Conservation (phyloP, 2,113 vertebrate genomes). For the Nanorana parkeri region DNA sequence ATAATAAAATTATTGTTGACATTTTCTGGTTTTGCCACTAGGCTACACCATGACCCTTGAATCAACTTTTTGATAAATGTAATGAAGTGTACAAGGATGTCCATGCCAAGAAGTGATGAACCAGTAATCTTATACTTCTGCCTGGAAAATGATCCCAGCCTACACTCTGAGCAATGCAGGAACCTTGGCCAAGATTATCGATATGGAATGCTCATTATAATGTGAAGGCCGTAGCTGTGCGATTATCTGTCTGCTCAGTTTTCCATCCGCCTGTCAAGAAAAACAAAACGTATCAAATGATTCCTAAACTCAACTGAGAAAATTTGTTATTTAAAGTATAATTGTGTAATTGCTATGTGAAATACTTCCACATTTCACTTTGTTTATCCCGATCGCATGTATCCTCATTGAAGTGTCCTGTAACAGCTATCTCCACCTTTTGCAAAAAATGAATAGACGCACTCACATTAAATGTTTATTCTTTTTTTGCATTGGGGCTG, state of each 20-base stretch:
- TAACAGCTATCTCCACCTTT: too few species aligned
- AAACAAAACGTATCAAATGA: background rate
- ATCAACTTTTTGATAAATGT: background rate
- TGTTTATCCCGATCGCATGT: too few species aligned
- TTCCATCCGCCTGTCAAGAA: constrained; percentile 1
- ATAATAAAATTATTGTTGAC: too few species aligned
- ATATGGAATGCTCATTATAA: constrained; percentile 31
- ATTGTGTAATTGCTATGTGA: too few species aligned
- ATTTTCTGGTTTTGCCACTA: too few species aligned
- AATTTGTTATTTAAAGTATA: background rate
- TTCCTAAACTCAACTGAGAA: background rate
- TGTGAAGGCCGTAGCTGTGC: constrained; percentile 14
- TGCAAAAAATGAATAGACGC: too few species aligned
- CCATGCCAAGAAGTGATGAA: constrained; percentile 17
- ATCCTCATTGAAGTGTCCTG: too few species aligned
- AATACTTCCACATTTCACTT: too few species aligned
- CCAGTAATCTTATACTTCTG: constrained; percentile 21
- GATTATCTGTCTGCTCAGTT: constrained; percentile 1
- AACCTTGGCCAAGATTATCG: constrained; percentile 14
- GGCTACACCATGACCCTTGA: constrained; percentile 8
- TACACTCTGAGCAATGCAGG: constrained; percentile 11
- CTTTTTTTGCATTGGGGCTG: too few species aligned
- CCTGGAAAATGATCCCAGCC: constrained; percentile 30
- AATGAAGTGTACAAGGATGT: background rate
- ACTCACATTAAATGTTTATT: too few species aligned